These are phyloP conservation scores for Sepiola atlantica DNA, from an alignment of 2,888 invertebrate genomes.

Conservation along the genomic window DNA sequence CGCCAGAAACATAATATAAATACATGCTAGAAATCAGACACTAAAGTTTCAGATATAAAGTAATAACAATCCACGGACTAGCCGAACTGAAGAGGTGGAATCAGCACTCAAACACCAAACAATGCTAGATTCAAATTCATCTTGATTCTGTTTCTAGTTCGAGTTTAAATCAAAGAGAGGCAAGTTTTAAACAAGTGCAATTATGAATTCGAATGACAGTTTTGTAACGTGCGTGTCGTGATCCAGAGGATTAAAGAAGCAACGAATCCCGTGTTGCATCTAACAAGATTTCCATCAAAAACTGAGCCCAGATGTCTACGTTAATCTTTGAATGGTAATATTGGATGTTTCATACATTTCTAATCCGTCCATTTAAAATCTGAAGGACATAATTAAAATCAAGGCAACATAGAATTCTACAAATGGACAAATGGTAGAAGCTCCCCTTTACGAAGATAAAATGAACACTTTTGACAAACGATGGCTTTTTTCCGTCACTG, in stretches of 20 bases:
- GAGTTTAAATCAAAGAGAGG: too few species aligned
- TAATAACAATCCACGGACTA: too few species aligned
- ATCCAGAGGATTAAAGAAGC: background rate
- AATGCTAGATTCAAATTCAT: too few species aligned
- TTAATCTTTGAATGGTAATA: background rate
- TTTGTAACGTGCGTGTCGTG: background rate
- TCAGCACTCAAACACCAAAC: too few species aligned
- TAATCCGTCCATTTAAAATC: background rate
- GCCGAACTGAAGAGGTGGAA: too few species aligned
- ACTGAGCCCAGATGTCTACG: background rate
- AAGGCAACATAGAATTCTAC: background rate
- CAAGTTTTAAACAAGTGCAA: background rate
- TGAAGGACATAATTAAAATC: background rate
- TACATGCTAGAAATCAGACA: too few species aligned
- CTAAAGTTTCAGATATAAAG: too few species aligned
- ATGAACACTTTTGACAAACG: too few species aligned
- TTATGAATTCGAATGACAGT: background rate
- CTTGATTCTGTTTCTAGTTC: too few species aligned
- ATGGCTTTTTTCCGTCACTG: too few species aligned
- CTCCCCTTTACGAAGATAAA: too few species aligned
- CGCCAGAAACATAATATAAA: too few species aligned
- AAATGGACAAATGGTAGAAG: background rate
- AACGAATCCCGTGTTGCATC: background rate
- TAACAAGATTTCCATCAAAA: background rate
- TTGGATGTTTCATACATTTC: background rate